Conservation (phyloP, 2,797 vertebrate genomes). For the Rhadinocentrus ornatus region DNA sequence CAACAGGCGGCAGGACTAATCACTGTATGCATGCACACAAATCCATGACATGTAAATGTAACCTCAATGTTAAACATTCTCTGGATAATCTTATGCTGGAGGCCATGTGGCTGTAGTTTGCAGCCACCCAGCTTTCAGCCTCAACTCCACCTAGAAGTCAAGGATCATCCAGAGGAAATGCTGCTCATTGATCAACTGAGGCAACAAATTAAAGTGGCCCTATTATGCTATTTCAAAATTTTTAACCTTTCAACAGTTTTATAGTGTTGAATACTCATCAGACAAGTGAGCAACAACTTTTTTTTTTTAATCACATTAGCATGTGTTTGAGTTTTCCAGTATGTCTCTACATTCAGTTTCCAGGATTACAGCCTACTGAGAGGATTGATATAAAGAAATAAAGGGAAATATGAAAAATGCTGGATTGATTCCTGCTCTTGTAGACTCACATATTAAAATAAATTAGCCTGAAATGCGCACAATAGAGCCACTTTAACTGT, state of each 20-base stretch:
- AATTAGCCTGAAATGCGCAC: neutral
- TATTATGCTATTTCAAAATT: too few relatives aligned
- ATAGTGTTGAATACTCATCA: too few relatives aligned
- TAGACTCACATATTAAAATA: too few relatives aligned
- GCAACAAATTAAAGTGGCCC: neutral
- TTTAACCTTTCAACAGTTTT: too few relatives aligned
- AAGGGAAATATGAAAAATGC: too few relatives aligned
- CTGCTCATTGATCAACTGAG: conserved; percentile 54
- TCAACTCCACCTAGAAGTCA: conserved; percentile 42
- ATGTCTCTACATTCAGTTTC: too few relatives aligned
- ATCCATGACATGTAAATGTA: conserved; percentile 42
- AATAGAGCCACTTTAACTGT: neutral
- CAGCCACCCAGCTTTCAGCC: conserved; percentile 49
- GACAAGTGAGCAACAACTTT: too few relatives aligned
- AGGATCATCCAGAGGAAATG: conserved; percentile 56
- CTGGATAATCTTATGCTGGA: conserved; percentile 56
- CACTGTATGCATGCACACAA: conserved; percentile 35
- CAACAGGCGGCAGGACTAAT: conserved; percentile 49
- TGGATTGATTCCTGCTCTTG: too few relatives aligned
- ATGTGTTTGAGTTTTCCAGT: too few relatives aligned
- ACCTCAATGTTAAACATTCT: conserved; percentile 60
- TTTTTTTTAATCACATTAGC: too few relatives aligned
- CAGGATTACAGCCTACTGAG: too few relatives aligned
- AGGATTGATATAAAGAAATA: too few relatives aligned
- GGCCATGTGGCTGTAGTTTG: conserved; percentile 31